Evolutionary conservation across 2,113 vertebrate genomes (phyloP).

Genomic region (Mola mola): DNA sequence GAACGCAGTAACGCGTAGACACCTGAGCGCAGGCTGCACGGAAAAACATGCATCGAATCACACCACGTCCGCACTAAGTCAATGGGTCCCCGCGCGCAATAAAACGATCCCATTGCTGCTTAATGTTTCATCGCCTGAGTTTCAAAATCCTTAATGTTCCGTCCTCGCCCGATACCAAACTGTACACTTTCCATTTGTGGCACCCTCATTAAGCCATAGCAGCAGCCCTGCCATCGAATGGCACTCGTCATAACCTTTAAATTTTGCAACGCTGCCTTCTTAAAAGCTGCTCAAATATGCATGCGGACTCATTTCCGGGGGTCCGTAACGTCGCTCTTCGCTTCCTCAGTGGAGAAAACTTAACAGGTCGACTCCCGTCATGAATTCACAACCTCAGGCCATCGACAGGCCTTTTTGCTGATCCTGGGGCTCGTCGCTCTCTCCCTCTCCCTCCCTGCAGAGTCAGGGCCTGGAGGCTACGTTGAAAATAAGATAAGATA

Average conservation of each 20-base stretch:
- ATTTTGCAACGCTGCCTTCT: constrained; percentile 53
- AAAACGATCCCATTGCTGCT: constrained; percentile 44
- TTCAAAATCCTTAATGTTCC: constrained; percentile 38
- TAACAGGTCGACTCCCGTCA: constrained; percentile 65
- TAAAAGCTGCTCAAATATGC: constrained; percentile 71
- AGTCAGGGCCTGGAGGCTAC: constrained; percentile 52
- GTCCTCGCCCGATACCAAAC: constrained; percentile 13
- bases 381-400: constrained; percentile 60
- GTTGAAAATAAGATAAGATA: constrained; percentile 74
- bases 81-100: constrained; percentile 1
- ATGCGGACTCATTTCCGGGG: constrained; percentile 59
- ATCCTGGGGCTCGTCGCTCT: constrained; percentile 53
- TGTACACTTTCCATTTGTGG: constrained; percentile 21
- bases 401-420: constrained; percentile 45
- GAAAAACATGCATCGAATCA: constrained; percentile 11
- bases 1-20: not conserved
- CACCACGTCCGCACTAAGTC: constrained; percentile 40
- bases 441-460: constrained; percentile 49
- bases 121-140: constrained; percentile 53
- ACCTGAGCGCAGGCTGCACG: constrained; percentile 9
- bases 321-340: constrained; percentile 49
- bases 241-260: constrained; percentile 56
- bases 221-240: constrained; percentile 20
- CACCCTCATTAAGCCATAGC: constrained; percentile 21
- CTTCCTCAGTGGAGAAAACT: constrained; percentile 58